A percentile compares a stretch with the other conserved stretches of the same genome.
phyloP scores from a whole-genome alignment of 1,140 invertebrate species.

The Cataglyphis hispanica region DNA sequence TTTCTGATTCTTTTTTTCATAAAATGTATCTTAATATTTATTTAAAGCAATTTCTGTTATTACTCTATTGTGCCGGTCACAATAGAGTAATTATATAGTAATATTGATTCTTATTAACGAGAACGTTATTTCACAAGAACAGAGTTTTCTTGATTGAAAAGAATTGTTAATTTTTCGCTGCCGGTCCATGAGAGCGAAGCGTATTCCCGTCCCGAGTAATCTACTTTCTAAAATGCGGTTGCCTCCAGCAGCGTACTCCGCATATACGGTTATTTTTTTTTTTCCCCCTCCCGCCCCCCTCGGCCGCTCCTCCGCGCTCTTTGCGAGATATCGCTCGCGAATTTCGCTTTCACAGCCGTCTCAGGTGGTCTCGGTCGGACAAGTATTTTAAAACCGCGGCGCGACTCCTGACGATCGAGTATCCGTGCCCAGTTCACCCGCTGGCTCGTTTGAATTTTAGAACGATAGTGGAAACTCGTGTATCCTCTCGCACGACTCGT shows the following conservation, averaged over 20 bases:
- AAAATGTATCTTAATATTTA: not conserved
- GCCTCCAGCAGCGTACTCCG: slow-evolving; percentile 22
- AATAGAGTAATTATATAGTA: too few relatives aligned
- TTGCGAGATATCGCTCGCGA: slow-evolving; percentile 53
- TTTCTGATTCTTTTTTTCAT: not conserved
- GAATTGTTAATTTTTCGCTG: slow-evolving; percentile 36
- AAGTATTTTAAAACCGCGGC: slow-evolving; percentile 72
- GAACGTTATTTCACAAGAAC: not conserved
- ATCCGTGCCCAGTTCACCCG: slow-evolving; percentile 52
- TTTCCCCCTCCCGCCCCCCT: not conserved
- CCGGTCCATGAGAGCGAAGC: not conserved
- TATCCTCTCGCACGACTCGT: slow-evolving; percentile 70
- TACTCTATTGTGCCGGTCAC: too few relatives aligned
- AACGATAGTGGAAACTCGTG: slow-evolving; percentile 79
- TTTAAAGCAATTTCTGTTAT: not conserved
- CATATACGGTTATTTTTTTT: slow-evolving; percentile 47
- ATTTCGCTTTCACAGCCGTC: slow-evolving; percentile 62
- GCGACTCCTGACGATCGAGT: slow-evolving; percentile 69
- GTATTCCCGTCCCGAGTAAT: slow-evolving; percentile 44
- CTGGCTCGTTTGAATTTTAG: slow-evolving; percentile 78
- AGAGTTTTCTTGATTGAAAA: not conserved
- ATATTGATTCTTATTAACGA: slow-evolving; percentile 11
- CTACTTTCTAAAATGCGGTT: slow-evolving; percentile 45
- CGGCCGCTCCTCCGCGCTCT: not conserved
- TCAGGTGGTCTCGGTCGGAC: slow-evolving; percentile 37